A percentile compares a stretch with the other conserved stretches of the same genome.
phyloP scores from a whole-genome alignment of 2,888 invertebrate genomes.

The Sphecodes monilicornis region DNA sequence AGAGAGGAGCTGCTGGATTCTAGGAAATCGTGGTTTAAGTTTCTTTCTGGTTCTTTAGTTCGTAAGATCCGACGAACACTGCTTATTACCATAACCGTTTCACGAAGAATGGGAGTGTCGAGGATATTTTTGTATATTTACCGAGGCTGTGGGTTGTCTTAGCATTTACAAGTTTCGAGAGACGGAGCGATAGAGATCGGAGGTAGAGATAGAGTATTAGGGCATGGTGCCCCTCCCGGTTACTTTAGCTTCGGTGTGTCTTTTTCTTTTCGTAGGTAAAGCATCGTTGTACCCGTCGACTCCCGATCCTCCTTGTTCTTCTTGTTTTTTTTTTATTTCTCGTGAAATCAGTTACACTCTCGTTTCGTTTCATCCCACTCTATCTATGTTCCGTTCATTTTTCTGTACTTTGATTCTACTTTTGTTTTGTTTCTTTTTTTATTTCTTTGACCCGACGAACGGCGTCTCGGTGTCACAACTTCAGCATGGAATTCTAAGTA shows the following conservation, averaged over 20 bases:
- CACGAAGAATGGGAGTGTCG: slow-evolving; percentile 41
- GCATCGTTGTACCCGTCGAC: slow-evolving; percentile 27
- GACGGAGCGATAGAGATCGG: slow-evolving; percentile 47
- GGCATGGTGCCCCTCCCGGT: slow-evolving; percentile 50
- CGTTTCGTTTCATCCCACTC: slow-evolving; percentile 20
- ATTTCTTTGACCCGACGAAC: slow-evolving; percentile 13
- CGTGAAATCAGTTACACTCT: slow-evolving; percentile 5
- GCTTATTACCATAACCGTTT: slow-evolving; percentile 18
- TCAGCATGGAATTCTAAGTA: neutral
- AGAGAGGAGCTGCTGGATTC: neutral
- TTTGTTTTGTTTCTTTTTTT: neutral
- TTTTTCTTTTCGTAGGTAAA: slow-evolving; percentile 54
- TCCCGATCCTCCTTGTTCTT: slow-evolving; percentile 24
- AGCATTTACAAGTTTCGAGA: slow-evolving; percentile 74
- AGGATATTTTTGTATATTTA: slow-evolving; percentile 69
- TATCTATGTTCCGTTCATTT: slow-evolving; percentile 9
- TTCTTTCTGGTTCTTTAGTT: slow-evolving; percentile 45
- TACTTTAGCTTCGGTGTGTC: slow-evolving; percentile 68
- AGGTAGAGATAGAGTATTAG: slow-evolving; percentile 65
- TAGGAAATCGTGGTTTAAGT: slow-evolving; percentile 20
- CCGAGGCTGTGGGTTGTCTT: slow-evolving; percentile 76
- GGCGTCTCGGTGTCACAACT: slow-evolving; percentile 8
- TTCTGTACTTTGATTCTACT: slow-evolving; percentile 4
- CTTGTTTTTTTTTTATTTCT: neutral
- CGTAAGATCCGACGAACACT: slow-evolving; percentile 27